Evolutionary conservation across 2,888 invertebrate species (phyloP), one percentile per base, ranked within the genome.

Genomic region (Chrysolina haemoptera): DNA sequence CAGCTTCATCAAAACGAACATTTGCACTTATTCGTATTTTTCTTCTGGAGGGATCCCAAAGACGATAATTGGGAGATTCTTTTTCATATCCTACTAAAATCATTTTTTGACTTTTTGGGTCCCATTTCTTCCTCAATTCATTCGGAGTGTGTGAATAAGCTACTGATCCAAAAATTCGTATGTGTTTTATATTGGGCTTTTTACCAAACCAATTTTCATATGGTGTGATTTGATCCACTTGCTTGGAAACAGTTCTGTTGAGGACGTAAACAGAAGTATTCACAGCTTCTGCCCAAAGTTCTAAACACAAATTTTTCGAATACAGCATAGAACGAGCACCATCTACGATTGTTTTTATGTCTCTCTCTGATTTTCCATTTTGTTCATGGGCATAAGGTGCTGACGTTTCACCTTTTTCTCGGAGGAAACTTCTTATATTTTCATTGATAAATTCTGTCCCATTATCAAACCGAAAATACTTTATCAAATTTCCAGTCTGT

Each of bases 171-270:
- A 68, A 68, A 40, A 68, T 41, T 68, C 55, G 53, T 0, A 68
- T 40, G 27, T 68, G 59, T 68, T 68, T 55, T 53, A 68, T 53
- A 18, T 53, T 41, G 35, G 68, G 68, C 59, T 68, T 68, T 55
- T 43, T 41, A 35, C 41, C 68, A 62, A 41, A 59, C 59, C 68
- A 59, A 62, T 46, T 46, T 46, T 46, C 14, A n/a, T 46, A 46
- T 14, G 14, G 46, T 14, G 35, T 35, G 35, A 35, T 35, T 35
- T 46, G 46, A 46, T 14, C 14, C 14, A 6, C n/a, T 46, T 46
- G 46, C 14, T 46, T 46, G 9, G 46, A 46, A 14, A 46, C 5
- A n/a, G 46, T 46, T 46, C 46, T 46, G 46, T 46, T 46, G 46
- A 46, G 46, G 46, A 46, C 12, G 14, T 46, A 14, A 14, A 46